These are phyloP conservation scores for Chiloscyllium plagiosum DNA, from an alignment of 2,113 vertebrate species.

Conservation along the genomic window DNA sequence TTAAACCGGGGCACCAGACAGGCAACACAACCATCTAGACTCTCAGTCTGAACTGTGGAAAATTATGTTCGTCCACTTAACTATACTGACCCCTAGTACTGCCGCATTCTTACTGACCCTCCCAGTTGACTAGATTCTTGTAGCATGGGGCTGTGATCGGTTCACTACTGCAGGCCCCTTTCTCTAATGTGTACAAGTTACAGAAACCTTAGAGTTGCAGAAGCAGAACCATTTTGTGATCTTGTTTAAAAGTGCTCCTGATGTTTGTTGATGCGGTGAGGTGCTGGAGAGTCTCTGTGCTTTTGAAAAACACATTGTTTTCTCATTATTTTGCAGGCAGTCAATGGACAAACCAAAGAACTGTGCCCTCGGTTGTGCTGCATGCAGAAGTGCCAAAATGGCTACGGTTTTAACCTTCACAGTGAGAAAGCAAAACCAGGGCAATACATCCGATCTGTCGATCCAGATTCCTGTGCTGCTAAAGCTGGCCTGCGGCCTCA, in stretches of 20 bases:
- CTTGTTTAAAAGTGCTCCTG: background rate
- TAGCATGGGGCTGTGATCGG: no score
- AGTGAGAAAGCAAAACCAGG: slow-evolving; percentile 73
- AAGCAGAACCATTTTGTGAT: background rate
- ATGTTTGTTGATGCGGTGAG: background rate
- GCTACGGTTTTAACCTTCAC: slow-evolving; percentile 93
- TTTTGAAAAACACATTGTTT: background rate
- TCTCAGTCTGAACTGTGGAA: no score
- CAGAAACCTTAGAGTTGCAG: background rate
- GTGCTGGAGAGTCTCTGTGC: background rate
- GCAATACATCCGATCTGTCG: slow-evolving; percentile 85
- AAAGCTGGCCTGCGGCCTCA: slow-evolving; percentile 68
- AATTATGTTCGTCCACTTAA: no score
- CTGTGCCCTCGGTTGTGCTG: slow-evolving; percentile 77
- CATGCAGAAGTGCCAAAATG: slow-evolving; percentile 66
- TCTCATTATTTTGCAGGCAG: slow-evolving; percentile 48
- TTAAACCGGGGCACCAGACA: no score
- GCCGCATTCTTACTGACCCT: no score
- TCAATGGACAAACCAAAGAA: slow-evolving; percentile 54
- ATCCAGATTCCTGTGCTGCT: slow-evolving; percentile 69
- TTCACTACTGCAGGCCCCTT: no score
- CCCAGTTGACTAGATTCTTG: no score
- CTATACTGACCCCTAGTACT: no score
- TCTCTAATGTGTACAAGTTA: no score
- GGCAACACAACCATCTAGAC: no score